Evolutionary conservation across 2,797 vertebrate species (phyloP).

Genomic region (Brachyrhaphis roseni): DNA sequence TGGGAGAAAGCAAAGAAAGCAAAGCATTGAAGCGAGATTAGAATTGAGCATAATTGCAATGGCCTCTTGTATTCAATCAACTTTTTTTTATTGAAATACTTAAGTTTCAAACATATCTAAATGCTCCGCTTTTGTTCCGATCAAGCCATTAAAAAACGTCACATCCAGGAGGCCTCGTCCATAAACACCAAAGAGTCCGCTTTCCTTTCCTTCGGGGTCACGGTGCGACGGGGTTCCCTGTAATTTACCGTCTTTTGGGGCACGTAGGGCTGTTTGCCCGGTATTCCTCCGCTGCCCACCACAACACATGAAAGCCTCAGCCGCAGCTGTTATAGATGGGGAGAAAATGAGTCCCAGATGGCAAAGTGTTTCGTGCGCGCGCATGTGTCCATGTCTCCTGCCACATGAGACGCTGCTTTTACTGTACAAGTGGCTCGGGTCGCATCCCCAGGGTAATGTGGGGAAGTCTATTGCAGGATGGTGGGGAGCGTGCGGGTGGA

Average conservation of each 20-base stretch:
- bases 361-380: constrained; percentile 63
- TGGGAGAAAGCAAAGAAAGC: too few species aligned
- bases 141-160: neutral
- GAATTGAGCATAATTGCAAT: too few species aligned
- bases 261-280: constrained; percentile 55
- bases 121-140: neutral
- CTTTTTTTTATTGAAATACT: neutral
- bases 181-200: constrained; percentile 58
- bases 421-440: constrained; percentile 76
- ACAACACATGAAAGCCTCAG: constrained; percentile 77
- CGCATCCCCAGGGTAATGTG: constrained; percentile 62
- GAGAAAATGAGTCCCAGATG: constrained; percentile 79
- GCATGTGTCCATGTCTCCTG: constrained; percentile 53
- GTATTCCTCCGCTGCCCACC: constrained; percentile 73
- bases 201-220: constrained; percentile 68
- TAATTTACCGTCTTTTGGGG: constrained; percentile 77
- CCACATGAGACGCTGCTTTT: constrained; percentile 76
- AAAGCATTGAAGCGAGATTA: too few species aligned
- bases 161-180: constrained; percentile 18
- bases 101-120: neutral
- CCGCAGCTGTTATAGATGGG: constrained; percentile 78
- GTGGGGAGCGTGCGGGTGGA: constrained; percentile 41
- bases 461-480: constrained; percentile 54
- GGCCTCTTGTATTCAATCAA: neutral
- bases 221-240: constrained; percentile 61